Evolutionary conservation across 2,888 invertebrate genomes (phyloP), one percentile per base, ranked within the genome.

Genomic region (Physocephala rufipes): DNA sequence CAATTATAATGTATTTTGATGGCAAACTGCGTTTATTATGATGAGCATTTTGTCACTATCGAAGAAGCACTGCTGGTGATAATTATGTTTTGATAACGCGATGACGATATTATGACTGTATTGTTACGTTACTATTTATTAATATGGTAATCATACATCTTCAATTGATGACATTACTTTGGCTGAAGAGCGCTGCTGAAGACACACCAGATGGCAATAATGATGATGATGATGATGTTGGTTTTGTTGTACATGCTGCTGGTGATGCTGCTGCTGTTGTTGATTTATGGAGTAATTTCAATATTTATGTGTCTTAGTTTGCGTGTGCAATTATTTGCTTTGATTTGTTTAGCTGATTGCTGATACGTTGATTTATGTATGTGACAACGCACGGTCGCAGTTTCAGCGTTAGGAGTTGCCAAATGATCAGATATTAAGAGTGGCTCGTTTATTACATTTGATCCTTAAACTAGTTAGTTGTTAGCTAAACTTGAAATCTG

Each of bases 291-390:
- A 45, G 63, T 47, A 70, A 64, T 70, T 70, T 70, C 64, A 70
- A 70, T 70, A 70, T 70, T 70, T 70, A 70, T 70, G 70, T 64
- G 70, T 59, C 45, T 26, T 16, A 30, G 45, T 55, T 24, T 70
- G 70, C 70, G 70, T 70, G 64, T 61, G 64, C 64, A 70, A 64
- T 64, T 70, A 68, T 68, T 61, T 68, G 53, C 51, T 68, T 68
- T 68, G 62, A 68, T 68, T 68, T 62, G 36, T 49, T 62, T 62
- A 47, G 51, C 36, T 62, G 68, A 68, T 68, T 62, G 49, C 19
- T 49, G 49, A 30, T 49, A 30, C 16, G 51, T 24, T 68, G 68
- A 68, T 68, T 68, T 68, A 62, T n/a, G n/a, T n/a, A n/a, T 26
- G 36, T 36, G 67, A 49, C 16, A 9, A 36, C 36, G 36, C 9